These are phyloP conservation scores for Agelas oroides DNA, from an alignment of 37 sponge, comb jelly and placozoan species.

Conservation along the genomic window DNA sequence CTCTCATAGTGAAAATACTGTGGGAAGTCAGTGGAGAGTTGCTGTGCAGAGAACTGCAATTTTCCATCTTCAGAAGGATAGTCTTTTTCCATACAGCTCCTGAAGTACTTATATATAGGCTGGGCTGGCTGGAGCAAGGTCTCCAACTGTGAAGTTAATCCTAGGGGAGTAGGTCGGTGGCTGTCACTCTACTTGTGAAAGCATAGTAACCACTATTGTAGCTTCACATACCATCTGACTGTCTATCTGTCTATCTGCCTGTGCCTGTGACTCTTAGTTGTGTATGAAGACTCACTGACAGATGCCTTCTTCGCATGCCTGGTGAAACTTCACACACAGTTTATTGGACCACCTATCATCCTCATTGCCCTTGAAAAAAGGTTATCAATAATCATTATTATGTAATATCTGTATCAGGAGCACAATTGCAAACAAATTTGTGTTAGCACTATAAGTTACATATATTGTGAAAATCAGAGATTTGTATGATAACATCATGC, in stretches of 20 bases:
- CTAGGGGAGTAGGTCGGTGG: too few species aligned
- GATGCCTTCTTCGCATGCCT: constrained; percentile 58
- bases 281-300: constrained; percentile 54
- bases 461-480: too few species aligned
- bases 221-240: background rate
- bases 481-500: too few species aligned
- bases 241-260: background rate
- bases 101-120: constrained; percentile 39
- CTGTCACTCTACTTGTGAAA: too few species aligned
- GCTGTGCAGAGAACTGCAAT: constrained; percentile 2
- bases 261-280: constrained; percentile 24
- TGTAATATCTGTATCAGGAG: too few species aligned
- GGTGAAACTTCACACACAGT: background rate
- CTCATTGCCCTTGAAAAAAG: constrained; percentile 50
- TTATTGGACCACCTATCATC: constrained; percentile 3
- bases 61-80: background rate
- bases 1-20: constrained; percentile 42
- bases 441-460: too few species aligned
- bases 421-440: too few species aligned
- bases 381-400: constrained; percentile 11
- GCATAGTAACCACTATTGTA: background rate
- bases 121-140: constrained; percentile 52
- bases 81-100: background rate
- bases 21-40: constrained; percentile 15
- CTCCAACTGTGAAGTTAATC: constrained; percentile 52